Conservation (phyloP, 2,888 invertebrate species). For the Dascillus cervinus region DNA sequence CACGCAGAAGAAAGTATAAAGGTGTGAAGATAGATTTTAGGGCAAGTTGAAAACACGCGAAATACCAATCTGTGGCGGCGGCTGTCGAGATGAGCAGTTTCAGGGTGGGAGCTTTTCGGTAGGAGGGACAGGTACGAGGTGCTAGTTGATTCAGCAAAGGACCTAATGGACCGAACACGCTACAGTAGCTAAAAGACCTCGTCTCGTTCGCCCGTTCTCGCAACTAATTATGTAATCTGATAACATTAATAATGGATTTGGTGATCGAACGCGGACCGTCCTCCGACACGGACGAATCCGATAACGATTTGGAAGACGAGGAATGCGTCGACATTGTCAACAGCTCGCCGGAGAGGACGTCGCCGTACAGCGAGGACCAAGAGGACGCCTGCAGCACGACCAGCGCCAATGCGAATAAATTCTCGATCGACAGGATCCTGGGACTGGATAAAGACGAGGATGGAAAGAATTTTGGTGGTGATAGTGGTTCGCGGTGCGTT, state of each 20-base stretch:
- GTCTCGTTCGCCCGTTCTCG: no score
- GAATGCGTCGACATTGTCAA: conserved; percentile 31
- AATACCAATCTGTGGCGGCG: conserved; percentile 41
- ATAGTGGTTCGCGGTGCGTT: no score
- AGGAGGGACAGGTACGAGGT: conserved; percentile 27
- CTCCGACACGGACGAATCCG: conserved; percentile 20
- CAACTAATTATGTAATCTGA: no score
- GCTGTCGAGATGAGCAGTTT: conserved; percentile 27
- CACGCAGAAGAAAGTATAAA: conserved; percentile 33
- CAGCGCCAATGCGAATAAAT: conserved; percentile 31
- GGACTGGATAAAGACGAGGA: conserved; percentile 25
- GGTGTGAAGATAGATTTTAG: conserved; percentile 40
- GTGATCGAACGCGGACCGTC: conserved; percentile 11
- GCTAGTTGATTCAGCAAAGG: conserved; percentile 37
- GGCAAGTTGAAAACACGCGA: conserved; percentile 39
- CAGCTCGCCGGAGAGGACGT: conserved; percentile 19
- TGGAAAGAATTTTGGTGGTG: conserved; percentile 11
- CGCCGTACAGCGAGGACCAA: conserved; percentile 17
- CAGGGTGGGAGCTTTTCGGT: conserved; percentile 20
- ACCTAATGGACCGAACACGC: conserved; percentile 34
- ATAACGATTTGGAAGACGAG: conserved; percentile 26
- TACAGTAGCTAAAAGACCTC: conserved; percentile 24
- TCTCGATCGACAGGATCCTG: conserved; percentile 40
- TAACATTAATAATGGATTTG: conserved; percentile 13
- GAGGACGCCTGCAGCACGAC: conserved; percentile 22